Evolutionary conservation across 1,140 invertebrate genomes (phyloP), one percentile per base, ranked within the genome.

Genomic region (Venturia canescens): DNA sequence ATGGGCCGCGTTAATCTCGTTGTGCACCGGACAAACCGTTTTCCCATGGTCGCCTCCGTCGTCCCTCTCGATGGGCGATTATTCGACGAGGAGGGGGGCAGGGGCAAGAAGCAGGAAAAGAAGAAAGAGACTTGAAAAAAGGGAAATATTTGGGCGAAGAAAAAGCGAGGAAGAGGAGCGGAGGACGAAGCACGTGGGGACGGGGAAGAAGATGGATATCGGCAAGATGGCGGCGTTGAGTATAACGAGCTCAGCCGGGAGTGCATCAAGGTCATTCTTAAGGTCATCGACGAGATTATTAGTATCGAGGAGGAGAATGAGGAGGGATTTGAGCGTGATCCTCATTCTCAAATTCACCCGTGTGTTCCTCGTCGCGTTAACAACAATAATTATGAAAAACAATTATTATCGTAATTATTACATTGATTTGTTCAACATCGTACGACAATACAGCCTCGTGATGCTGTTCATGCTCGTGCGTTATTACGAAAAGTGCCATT

Each of bases 11-110:
- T 34, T 87, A 16, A 74, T 86, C 31, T 75, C 81, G 9, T 44
- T 83, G 69, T 83, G 75, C 76, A 80, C 77, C 72, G 78, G 81
- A 80, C 74, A 86, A 86, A 77, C 80, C 70, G 16, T 80, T 71
- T 80, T 83, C 69, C 79, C 84, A 50, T 80, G 83, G 83, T 53
- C 78, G 79, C 83, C 83, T 34, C 77, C 75, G 31, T 44, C 77
- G 66, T 78, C 80, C 48, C 38, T 66, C 27, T 71, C 67, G 48
- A 15, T 48, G 31, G 31, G 63, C 57, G 60, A 77, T 63, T 29
- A 48, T n/a, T 15, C 48, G 44, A 63, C 1, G 23, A 63, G 77
- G 16, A 57, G 18, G 11, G 7, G 1, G 53, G 21, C 1, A 18
- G 53, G 16, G 53, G 21, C 1, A 23, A 57, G 6, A 23, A 57